Evolutionary conservation across 2,113 vertebrate species (phyloP), one percentile per base, ranked within the genome.

Genomic region (Triplophysa tibetana): DNA sequence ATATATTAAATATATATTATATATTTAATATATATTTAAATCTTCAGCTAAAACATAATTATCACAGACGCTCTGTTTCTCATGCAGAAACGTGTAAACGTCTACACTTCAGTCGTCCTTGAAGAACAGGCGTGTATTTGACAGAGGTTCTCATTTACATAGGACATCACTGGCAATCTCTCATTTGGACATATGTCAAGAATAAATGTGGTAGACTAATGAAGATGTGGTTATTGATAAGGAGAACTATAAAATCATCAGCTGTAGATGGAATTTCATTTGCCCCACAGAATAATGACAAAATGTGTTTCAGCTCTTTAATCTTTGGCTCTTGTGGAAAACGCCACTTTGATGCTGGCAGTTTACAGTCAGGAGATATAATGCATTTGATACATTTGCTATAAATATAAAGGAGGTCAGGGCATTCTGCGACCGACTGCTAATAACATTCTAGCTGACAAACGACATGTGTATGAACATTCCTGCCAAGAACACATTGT

Each of bases 181-280:
- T 93, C 89, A 91, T 80, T 81, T 81, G 86, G 91, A 91, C 86
- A 48, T 61, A 82, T 85, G 86, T 88, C 80, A 83, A 84, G 83
- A 86, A 85, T 85, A 91, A 90, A 84, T 87, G 88, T 84, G 85
- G 72, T 75, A 78, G 79, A 90, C 82, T 91, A 92, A 93, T 93
- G 91, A 90, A 91, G 80, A 89, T 84, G 62, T 81, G 52, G 85
- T 90, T 89, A 91, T 88, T 89, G 89, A 90, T 93, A 90, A 83
- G 88, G 85, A 83, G 85, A 84, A 77, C 77, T 82, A 77, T 84
- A 82, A 81, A 87, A 87, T 84, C 83, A 86, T 85, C 85, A 82
- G 85, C 87, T 85, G 80, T 79, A 87, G 84, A 87, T 75, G 67
- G 85, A 82, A 77, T 78, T 86, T 78, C 82, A 79, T 80, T 84